Evolutionary conservation across 2,888 invertebrate genomes (phyloP).

Genomic region (Drosophila glabriapex): DNA sequence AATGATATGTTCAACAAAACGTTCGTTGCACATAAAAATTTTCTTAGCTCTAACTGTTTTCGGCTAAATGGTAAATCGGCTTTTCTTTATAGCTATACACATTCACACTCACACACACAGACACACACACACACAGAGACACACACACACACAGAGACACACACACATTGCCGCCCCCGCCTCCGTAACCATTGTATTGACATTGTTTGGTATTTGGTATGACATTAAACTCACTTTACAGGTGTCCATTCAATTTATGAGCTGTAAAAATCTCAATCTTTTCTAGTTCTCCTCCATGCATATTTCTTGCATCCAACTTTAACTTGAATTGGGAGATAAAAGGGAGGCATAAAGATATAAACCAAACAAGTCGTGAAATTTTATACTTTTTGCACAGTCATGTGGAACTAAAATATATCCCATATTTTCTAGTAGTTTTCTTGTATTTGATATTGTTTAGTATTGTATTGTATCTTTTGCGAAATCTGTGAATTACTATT

Average conservation of each 20-base stretch:
- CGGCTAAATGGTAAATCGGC: conserved; percentile 70
- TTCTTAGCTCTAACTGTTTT: conserved; percentile 65
- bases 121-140: not conserved
- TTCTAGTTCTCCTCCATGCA: not conserved
- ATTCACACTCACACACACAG: not conserved
- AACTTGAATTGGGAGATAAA: not conserved
- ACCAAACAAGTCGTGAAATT: not conserved
- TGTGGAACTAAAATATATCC: not conserved
- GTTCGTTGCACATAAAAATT: conserved; percentile 77
- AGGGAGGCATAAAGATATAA: not conserved
- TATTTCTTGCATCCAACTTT: not conserved
- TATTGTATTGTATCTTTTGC: no score
- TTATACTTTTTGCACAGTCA: conserved; percentile 9
- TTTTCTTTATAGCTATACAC: conserved; percentile 63
- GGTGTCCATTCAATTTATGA: conserved; percentile 75
- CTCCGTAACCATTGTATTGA: conserved; percentile 21
- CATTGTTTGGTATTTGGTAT: conserved; percentile 50
- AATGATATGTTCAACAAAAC: conserved; percentile 83
- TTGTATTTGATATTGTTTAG: no score
- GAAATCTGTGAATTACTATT: no score
- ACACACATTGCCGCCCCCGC: conserved; percentile 11
- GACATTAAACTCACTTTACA: conserved; percentile 71
- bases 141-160: conserved; percentile 1
- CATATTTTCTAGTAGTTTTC: not conserved
- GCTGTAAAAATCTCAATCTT: conserved; percentile 72